A percentile compares a stretch with the other conserved stretches of the same genome.
Conservation (phyloP, 2,797 vertebrate species). For the Cottoperca gobio region DNA sequence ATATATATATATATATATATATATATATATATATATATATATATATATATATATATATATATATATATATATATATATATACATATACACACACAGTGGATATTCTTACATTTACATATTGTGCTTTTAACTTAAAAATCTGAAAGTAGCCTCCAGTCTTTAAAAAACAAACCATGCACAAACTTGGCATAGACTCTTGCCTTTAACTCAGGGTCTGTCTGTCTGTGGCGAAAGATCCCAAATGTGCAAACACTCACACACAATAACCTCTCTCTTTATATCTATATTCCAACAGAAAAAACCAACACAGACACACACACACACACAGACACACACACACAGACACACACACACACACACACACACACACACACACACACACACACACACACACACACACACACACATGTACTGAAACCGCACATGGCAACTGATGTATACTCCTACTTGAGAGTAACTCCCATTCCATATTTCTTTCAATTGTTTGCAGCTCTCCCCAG, state of each 20-base stretch:
- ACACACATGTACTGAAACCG: slow-evolving; percentile 3
- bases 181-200: neutral
- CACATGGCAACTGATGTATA: slow-evolving; percentile 20
- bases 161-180: neutral
- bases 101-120: too few species aligned
- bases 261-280: slow-evolving; percentile 33
- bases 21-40: too few species aligned
- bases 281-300: slow-evolving; percentile 14
- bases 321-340: slow-evolving; percentile 4
- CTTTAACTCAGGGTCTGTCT: too few species aligned
- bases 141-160: too few species aligned
- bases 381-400: slow-evolving; percentile 1
- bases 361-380: slow-evolving; percentile 23
- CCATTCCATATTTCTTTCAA: slow-evolving; percentile 62
- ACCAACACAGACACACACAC: slow-evolving; percentile 19
- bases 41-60: too few species aligned
- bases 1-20: too few species aligned
- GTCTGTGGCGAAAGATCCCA: slow-evolving; percentile 47
- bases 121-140: too few species aligned
- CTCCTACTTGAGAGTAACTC: slow-evolving; percentile 39
- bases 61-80: too few species aligned
- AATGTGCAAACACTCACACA: slow-evolving; percentile 38
- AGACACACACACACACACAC: slow-evolving; percentile 19
- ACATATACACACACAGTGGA: too few species aligned
- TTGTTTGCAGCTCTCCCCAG: slow-evolving; percentile 65